These are phyloP conservation scores for Chrosomus eos DNA, from an alignment of 2,797 vertebrate genomes.

Conservation along the genomic window DNA sequence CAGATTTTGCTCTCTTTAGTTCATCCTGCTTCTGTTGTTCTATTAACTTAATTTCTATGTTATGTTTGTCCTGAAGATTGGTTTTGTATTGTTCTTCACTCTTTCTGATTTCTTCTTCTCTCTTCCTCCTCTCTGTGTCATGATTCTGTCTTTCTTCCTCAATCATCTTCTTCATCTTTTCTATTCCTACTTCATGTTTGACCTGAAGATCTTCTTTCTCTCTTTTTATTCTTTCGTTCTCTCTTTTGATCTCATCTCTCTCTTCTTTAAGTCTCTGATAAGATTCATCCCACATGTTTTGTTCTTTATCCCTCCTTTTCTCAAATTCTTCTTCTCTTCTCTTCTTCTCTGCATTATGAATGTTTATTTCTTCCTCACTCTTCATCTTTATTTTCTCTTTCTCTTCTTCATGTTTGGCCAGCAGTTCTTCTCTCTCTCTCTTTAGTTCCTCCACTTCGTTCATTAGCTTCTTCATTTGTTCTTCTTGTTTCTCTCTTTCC, in stretches of 20 bases:
- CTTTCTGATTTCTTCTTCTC: not conserved
- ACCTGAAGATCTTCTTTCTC: slow-evolving; percentile 27
- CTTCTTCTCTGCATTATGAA: too few relatives aligned
- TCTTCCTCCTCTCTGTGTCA: fast-evolving
- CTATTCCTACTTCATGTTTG: not conserved
- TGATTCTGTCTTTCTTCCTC: not conserved
- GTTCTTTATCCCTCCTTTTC: not conserved
- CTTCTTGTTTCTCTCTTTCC: not conserved
- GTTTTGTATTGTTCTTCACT: too few relatives aligned
- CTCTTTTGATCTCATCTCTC: slow-evolving; percentile 46
- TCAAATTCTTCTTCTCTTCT: not conserved
- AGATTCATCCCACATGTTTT: not conserved
- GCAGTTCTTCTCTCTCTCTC: fast-evolving
- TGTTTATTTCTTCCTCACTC: not conserved
- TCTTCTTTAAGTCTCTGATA: slow-evolving; percentile 55
- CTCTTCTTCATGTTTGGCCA: not conserved
- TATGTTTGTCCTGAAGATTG: too few relatives aligned
- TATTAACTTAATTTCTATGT: not conserved
- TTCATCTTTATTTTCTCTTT: not conserved
- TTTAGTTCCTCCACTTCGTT: not conserved
- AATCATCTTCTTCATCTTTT: not conserved
- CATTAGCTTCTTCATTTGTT: fast-evolving
- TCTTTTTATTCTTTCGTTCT: not conserved
- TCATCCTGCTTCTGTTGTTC: not conserved
- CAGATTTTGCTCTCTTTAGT: not conserved